Evolutionary conservation across 1,140 invertebrate genomes (phyloP).

Genomic region (Trichoplusia ni): DNA sequence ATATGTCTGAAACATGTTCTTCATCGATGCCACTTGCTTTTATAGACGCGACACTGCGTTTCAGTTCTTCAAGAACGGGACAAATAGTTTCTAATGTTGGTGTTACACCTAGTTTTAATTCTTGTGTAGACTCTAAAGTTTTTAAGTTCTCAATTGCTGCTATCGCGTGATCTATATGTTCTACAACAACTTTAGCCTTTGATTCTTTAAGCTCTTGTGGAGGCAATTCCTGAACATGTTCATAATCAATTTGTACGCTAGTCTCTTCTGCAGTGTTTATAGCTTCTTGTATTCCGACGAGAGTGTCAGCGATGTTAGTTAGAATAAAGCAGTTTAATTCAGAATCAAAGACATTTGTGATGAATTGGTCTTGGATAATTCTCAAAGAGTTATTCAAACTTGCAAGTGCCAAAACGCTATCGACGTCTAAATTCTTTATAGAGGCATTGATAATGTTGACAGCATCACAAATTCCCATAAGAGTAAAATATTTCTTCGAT

Average conservation of each 20-base stretch:
- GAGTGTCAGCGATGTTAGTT: conserved; percentile 67
- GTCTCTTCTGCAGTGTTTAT: conserved; percentile 71
- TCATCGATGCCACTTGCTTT: conserved; percentile 40
- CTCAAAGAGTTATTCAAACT: conserved; percentile 63
- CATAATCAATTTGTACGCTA: conserved; percentile 65
- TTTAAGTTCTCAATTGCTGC: conserved; percentile 55
- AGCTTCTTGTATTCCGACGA: conserved; percentile 71
- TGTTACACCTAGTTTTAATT: conserved; percentile 42
- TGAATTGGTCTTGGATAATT: conserved; percentile 61
- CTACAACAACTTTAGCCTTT: conserved; percentile 52
- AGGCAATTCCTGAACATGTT: conserved; percentile 52
- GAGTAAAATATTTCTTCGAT: conserved; percentile 61
- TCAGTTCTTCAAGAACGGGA: conserved; percentile 66
- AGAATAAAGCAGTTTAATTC: conserved; percentile 60
- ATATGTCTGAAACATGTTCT: conserved; percentile 65
- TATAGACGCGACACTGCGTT: conserved; percentile 54
- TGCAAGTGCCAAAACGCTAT: conserved; percentile 51
- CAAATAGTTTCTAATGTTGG: conserved; percentile 56
- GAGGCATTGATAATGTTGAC: conserved; percentile 61
- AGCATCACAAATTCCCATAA: conserved; percentile 68
- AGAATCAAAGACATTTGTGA: conserved; percentile 54
- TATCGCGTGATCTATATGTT: conserved; percentile 63
- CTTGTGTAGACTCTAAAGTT: conserved; percentile 48
- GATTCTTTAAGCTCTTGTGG: conserved; percentile 36
- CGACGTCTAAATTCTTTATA: conserved; percentile 56